phyloP scores from a whole-genome alignment of 2,797 vertebrate genomes.

The Cottoperca gobio region DNA sequence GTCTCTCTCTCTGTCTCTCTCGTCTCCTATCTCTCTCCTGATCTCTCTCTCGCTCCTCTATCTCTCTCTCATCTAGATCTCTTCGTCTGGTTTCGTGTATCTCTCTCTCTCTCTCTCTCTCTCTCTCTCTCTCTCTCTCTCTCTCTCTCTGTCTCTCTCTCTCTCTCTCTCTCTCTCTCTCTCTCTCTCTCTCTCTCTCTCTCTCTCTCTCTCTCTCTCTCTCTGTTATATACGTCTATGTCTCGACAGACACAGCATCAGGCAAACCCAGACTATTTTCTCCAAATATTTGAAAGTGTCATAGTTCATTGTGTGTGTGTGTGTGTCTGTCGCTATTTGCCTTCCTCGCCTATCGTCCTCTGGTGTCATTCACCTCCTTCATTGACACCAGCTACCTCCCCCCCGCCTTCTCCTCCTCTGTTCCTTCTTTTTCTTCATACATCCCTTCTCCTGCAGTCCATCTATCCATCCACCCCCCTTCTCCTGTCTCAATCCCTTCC shows the following conservation, averaged over 20 bases:
- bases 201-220: not conserved
- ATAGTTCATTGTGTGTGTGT: conserved; percentile 31
- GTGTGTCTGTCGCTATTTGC: conserved; percentile 10
- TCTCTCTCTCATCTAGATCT: no score
- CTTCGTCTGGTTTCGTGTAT: no score
- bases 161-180: conserved; percentile 1
- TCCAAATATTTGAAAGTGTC: conserved; percentile 49
- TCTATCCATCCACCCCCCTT: not conserved
- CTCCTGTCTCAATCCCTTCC: not conserved
- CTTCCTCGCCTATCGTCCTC: conserved; percentile 9
- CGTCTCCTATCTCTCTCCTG: no score
- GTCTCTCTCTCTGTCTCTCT: no score
- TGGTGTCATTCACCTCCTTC: conserved; percentile 15
- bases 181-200: not conserved
- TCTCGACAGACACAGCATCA: conserved; percentile 26
- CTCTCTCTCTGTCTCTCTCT: not conserved
- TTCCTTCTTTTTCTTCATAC: no score
- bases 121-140: not conserved
- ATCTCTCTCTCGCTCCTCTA: no score
- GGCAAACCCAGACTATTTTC: conserved; percentile 43
- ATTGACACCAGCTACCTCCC: no score
- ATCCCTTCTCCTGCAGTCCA: not conserved
- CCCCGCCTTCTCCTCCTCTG: not conserved
- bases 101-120: conserved; percentile 1
- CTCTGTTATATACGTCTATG: not conserved